Evolutionary conservation across 2,797 vertebrate species (phyloP), one percentile per base, ranked within the genome.

Genomic region (Enteromius fasciolatus): DNA sequence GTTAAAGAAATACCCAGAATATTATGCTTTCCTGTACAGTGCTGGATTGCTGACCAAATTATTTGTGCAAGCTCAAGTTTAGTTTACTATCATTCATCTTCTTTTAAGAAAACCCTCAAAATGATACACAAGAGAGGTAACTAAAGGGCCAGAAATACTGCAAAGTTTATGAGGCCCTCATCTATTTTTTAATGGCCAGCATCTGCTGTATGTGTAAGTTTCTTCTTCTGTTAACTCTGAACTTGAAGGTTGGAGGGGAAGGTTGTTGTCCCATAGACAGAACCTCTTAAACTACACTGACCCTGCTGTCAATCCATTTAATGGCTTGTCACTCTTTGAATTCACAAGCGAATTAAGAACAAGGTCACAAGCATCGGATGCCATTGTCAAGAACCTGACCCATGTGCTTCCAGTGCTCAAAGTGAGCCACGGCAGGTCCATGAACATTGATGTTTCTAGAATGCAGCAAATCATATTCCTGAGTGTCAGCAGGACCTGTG

Each of bases 261-360:
- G 72, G 80, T 83, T 78, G 66, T 82, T 54, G 50, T 23, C 33
- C 76, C 9, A 15, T 64, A 77, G 86, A 81, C 52, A 77, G 44
- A 88, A 85, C 63, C 59, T 84, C 12, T 78, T 78, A 46, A 61
- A 72, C n/a, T 69, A 46, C 76, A 86, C 68, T 85, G 78, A 76
- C 85, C 83, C 83, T 78, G 77, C 84, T 87, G 80, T 80, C 83
- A 84, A 80, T 89, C 50, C 76, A 3, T 84, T 70, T 78, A 83
- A 86, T 80, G 46, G 79, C 81, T 88, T 25, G 6, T 86, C 85
- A 39, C 61, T 64, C 75, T 48, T 83, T 39, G 57, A 74, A 85
- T 68, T 78, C 48, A 74, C 64, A 83, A 50, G 75, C 3, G 5
- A 81, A 81, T 81, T 50, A 73, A 81, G 28, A 33, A 73, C 57